Evolutionary conservation across 2,797 vertebrate genomes (phyloP).

Genomic region (Oreonectes daqikongensis): DNA sequence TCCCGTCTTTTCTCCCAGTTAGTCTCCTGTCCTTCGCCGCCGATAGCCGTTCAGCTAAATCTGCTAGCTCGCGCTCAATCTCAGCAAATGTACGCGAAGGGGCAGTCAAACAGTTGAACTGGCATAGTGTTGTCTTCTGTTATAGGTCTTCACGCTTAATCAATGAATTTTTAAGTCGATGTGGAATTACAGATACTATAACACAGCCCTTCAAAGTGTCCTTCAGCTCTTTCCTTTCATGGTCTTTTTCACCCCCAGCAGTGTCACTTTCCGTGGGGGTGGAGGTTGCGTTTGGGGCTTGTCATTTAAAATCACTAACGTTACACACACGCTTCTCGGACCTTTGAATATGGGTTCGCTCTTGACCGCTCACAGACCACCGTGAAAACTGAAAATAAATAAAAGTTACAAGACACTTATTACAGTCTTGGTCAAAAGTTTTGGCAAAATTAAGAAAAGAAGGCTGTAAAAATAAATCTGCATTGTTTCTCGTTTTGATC

Average conservation of each 20-base stretch:
- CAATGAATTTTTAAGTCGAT: neutral
- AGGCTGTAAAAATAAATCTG: no score
- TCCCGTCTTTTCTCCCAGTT: conserved; percentile 53
- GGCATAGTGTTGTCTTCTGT: neutral
- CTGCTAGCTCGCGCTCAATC: conserved; percentile 34
- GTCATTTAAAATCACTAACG: conserved; percentile 9
- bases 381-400: no score
- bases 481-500: no score
- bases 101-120: neutral
- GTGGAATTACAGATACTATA: neutral
- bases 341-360: no score
- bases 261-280: conserved; percentile 71
- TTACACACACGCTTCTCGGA: no score
- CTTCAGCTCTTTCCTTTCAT: conserved; percentile 66
- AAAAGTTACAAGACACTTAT: no score
- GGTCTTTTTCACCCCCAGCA: conserved; percentile 63
- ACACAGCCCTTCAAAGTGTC: conserved; percentile 33
- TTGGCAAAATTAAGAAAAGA: no score
- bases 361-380: no score
- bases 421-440: no score
- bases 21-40: conserved; percentile 56
- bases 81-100: conserved; percentile 13
- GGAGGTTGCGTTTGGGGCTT: neutral
- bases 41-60: conserved; percentile 56
- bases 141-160: neutral